Evolutionary conservation across 2,888 invertebrate genomes (phyloP).

Genomic region (Cenopis cana): DNA sequence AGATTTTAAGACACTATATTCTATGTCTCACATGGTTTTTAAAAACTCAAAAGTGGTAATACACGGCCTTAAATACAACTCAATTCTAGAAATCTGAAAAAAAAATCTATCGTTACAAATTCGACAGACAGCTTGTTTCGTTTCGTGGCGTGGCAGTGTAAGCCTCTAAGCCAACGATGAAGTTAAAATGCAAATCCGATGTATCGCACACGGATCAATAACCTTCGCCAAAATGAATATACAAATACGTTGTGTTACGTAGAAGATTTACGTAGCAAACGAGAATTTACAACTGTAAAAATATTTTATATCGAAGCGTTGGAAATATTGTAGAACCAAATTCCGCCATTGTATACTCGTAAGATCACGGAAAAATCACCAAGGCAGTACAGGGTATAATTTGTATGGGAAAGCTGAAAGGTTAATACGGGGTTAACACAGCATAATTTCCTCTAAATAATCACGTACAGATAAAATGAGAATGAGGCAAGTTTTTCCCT

Average conservation of each 20-base stretch:
- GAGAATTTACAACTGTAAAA: background rate
- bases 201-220: constrained; percentile 33
- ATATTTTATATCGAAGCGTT: background rate
- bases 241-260: constrained; percentile 22
- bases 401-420: constrained; percentile 20
- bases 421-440: constrained; percentile 14
- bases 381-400: constrained; percentile 2
- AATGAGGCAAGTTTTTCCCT: too few species aligned
- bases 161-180: background rate
- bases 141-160: background rate
- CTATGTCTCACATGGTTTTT: too few species aligned
- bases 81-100: too few species aligned
- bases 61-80: too few species aligned
- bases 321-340: background rate
- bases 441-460: constrained; percentile 6
- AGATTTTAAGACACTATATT: too few species aligned
- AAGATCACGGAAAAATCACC: constrained; percentile 1
- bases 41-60: too few species aligned
- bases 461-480: constrained; percentile 4
- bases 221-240: constrained; percentile 19
- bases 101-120: too few species aligned
- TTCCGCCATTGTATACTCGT: too few species aligned
- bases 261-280: constrained; percentile 26
- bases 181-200: constrained; percentile 30
- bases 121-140: too few species aligned